Percentiles rank a stretch among this genome's conserved stretches.
Conservation (phyloP, 2,888 invertebrate species). For the Amphipoea oculea region DNA sequence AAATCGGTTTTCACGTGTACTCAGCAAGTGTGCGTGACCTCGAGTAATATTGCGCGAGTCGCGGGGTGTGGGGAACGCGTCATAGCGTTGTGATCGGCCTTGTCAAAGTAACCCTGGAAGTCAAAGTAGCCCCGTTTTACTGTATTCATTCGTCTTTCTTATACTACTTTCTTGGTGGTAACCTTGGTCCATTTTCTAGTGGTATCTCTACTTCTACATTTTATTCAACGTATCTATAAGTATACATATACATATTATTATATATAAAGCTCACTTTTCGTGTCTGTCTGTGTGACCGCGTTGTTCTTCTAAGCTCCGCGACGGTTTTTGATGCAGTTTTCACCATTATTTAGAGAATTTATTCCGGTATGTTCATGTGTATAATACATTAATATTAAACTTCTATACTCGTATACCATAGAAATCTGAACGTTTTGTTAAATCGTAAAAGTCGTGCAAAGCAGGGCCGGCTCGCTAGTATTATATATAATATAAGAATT, state of each 20-base stretch:
- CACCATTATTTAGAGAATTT: not conserved
- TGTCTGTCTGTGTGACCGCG: not conserved
- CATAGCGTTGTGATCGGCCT: no score
- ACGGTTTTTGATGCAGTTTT: no score
- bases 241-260: not conserved
- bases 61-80: no score
- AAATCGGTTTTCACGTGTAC: no score
- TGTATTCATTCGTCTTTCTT: slow-evolving; percentile 6
- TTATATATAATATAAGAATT: not conserved
- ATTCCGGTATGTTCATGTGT: not conserved
- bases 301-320: not conserved
- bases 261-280: not conserved
- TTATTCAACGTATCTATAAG: not conserved
- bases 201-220: not conserved
- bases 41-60: no score
- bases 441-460: not conserved
- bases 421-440: not conserved
- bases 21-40: no score
- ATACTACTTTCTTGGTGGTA: not conserved
- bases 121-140: no score
- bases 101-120: no score
- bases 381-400: not conserved
- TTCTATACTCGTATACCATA: not conserved
- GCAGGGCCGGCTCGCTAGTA: not conserved
- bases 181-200: not conserved